Percentiles rank a stretch among this genome's conserved stretches.
phyloP scores from a whole-genome alignment of 2,888 invertebrate genomes.

The Cantharis rufa region DNA sequence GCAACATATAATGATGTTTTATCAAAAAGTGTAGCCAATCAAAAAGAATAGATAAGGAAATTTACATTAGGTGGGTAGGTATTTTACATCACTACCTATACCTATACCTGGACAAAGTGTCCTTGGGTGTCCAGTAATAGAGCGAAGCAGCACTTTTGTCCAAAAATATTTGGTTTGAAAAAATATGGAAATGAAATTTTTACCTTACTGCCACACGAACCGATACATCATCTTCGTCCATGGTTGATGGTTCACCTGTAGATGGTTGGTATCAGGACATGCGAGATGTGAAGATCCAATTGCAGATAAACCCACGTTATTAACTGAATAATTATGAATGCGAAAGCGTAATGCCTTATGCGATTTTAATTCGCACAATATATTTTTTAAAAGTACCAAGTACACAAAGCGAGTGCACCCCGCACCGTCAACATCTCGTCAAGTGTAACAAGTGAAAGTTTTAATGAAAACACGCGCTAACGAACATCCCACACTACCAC shows the following conservation, averaged over 20 bases:
- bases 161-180: background rate
- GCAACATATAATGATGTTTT: background rate
- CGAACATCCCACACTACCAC: background rate
- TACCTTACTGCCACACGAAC: conserved; percentile 74
- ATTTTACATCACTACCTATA: background rate
- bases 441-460: conserved; percentile 2
- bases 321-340: background rate
- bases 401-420: background rate
- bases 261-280: background rate
- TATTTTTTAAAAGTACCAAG: background rate
- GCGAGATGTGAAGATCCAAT: background rate
- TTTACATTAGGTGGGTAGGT: background rate
- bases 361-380: background rate
- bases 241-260: conserved; percentile 43
- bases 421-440: background rate
- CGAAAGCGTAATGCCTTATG: background rate
- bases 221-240: conserved; percentile 69
- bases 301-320: background rate
- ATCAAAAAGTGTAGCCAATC: background rate
- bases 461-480: background rate
- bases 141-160: background rate
- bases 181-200: conserved; percentile 36
- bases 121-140: background rate
- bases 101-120: background rate
- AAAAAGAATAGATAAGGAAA: background rate